Evolutionary conservation across 2,888 invertebrate species (phyloP), one percentile per base, ranked within the genome.

Genomic region (Apamea anceps): DNA sequence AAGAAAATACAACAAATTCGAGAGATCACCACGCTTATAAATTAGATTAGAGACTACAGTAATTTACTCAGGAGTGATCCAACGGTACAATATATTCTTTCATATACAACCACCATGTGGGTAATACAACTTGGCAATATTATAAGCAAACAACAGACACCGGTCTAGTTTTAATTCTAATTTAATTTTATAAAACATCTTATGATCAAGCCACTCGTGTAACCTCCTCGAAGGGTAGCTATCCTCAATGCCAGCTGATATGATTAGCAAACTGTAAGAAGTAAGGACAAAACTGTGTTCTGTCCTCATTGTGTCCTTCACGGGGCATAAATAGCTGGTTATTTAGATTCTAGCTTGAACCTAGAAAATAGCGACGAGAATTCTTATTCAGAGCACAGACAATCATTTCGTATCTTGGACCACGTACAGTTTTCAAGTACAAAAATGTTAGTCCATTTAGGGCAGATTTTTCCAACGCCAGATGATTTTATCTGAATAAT

Each of bases 221-320:
- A 51, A 0, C 6, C 4, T 66, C 0, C 4, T 10, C 0, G 6
- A 60, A 67, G 15, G 21, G 3, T 21, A 28, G 13, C 28, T 45
- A 3, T 8, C 7, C 12, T 45, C 54, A 63, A 72, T 21, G 15
- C n/a, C 25, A 66, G 28, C 37, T n/a, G 51, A 67, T 80, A 62
- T 81, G 80, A 75, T 80, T 75, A 81, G 60, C 25, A 67, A 54
- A n/a, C 13, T 32, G n/a, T 25, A 18, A n/a, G 5, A 13, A 45
- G 12, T 32, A 62, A 67, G 48, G 71, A 66, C 15, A 67, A 74
- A 21, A 48, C 1, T 37, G 37, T 7, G 45, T 21, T 6, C n/a
- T 63, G 18, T 57, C 28, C 48, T 57, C 5, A 60, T 8, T 15
- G 21, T 63, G 28, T 57, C 68, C 68, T 81, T 75, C 54, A 63